Evolutionary conservation across 2,113 vertebrate genomes (phyloP), one percentile per base, ranked within the genome.

Genomic region (Gallinago jamesoni): DNA sequence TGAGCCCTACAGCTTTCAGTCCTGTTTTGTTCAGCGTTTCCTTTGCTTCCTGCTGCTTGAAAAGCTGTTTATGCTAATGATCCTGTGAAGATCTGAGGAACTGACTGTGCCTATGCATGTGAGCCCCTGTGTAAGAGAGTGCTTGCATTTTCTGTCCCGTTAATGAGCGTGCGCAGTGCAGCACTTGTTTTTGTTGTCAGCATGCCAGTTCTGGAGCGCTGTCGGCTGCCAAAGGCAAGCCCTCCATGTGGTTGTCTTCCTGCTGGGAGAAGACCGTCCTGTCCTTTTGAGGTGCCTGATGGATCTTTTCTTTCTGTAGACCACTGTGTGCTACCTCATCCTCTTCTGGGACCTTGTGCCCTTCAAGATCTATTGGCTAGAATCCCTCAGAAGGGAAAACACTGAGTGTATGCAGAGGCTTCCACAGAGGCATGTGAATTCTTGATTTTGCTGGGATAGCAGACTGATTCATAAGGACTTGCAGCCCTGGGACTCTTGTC

Each of bases 1-100:
- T 39, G 69, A 95, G 91, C 85, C 84, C 72, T 84, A 63, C 87
- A 79, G 95, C 86, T 92, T 87, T 89, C 84, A 91, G 84, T 72
- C 93, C 91, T 90, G 92, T 97, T 95, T 86, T 92, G 73, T 92
- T 92, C 94, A 75, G 90, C 45, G 8, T 88, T 64, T 92, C 80
- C 86, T 95, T 92, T 80, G 94, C 95, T 95, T 87, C 96, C 97
- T 94, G 96, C 94, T 96, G 96, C 90, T 98, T 82, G 92, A 94
- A 94, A 97, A 97, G 96, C 97, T 97, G 96, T 97, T 97, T 81
- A 90, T 95, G 96, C 96, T 96, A 81, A 96, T 82, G 92, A 73
- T 83, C 66, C 93, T 18, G 64, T 92, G 94, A 60, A 82, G 97
- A 97, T 97, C 93, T 96, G 94, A 98, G 96, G 97, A 48, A 3